Base-by-base conservation (phyloP, 2,797 vertebrate genomes). In the Rhincodon typus region DNA sequence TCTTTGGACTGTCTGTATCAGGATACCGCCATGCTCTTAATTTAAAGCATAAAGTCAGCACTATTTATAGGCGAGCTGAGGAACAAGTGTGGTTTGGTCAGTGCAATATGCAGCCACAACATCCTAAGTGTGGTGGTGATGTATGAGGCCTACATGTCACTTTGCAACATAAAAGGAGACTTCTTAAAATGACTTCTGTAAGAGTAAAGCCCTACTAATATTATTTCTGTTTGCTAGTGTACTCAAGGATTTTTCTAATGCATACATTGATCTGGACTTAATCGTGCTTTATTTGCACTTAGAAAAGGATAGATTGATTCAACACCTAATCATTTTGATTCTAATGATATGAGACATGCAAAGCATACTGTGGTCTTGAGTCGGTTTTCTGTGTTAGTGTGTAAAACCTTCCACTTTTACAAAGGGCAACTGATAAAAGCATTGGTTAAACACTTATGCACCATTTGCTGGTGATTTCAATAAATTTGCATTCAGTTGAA, bases 41-140 rank as follows among this genome's bases (percentile, higher is more conserved):
- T 93, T 93, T 93, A 93, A 69, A 93, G 34, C 90, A 42, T 93
- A 69, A 93, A 42, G 62, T n/a, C 62, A 23, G n/a, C 25, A n/a
- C 90, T 93, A 69, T 93, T 93, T 69, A 93, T 93, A 69, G 90
- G 67, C 15, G 42, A 23, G 62, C n/a, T 25, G 62, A 23, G 62
- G 90, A 69, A 93, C 62, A 69, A 12, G 19, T 69, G 62, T 25
- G 21, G 62, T 38, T 67, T n/a, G 21, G 66, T 3, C 62, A 69
- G 90, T 1, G n/a, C 62, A 69, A 23, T 25, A n/a, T 1, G 34
- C 30, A 19, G 19, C 21, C 38, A n/a, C 12, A 93, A 34, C 34
- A 38, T 66, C 50, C 4, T 30, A 34, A 90, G 87, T 57, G 19
- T 10, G 2, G 19, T 38, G 34, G 88, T 66, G 30, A 34, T 62